Conservation (phyloP, 2,113 vertebrate species). For the Saccopteryx leptura region DNA sequence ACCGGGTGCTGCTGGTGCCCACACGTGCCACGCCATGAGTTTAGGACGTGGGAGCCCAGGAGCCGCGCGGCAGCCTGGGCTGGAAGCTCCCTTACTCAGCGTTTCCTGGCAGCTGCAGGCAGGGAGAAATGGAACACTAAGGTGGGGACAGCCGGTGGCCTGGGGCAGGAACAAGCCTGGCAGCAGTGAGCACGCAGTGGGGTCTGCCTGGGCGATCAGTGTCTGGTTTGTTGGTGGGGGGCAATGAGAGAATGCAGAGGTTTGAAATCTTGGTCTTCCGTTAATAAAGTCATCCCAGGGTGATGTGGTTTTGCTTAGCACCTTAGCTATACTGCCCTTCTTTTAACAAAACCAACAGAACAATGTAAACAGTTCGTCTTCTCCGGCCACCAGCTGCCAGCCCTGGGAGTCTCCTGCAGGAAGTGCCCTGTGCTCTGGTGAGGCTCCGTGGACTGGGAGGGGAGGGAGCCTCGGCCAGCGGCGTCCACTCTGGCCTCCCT, state of each 20-base stretch:
- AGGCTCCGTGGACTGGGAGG: not conserved
- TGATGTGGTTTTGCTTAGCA: not conserved
- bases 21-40: not conserved
- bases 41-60: not conserved
- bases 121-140: not conserved
- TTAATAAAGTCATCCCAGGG: not conserved
- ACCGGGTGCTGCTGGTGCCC: not conserved
- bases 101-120: not conserved
- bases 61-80: not conserved
- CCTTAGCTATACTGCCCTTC: not conserved
- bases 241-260: slow-evolving; percentile 16
- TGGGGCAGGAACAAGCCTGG: not conserved
- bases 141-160: not conserved
- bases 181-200: no score
- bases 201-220: not conserved
- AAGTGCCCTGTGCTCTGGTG: not conserved
- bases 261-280: not conserved
- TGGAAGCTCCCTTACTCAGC: not conserved
- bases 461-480: not conserved
- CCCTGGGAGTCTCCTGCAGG: not conserved
- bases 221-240: not conserved
- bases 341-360: slow-evolving; percentile 36
- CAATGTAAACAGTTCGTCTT: not conserved
- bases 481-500: not conserved
- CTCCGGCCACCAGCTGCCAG: not conserved